These are phyloP conservation scores for Crematogaster levior DNA, from an alignment of 2,888 invertebrate species.

Conservation along the genomic window DNA sequence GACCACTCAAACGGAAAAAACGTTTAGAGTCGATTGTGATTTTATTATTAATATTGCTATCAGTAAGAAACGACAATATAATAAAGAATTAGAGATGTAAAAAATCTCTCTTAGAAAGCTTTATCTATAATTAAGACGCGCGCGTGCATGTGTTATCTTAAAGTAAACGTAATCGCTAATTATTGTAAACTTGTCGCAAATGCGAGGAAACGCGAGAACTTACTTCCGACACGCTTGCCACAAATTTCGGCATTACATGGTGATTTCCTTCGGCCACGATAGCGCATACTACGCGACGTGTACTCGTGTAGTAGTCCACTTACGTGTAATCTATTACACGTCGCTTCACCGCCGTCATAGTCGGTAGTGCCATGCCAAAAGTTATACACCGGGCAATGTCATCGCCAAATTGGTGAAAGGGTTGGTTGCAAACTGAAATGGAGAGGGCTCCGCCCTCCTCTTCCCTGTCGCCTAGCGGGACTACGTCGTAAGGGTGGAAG, in stretches of 20 bases:
- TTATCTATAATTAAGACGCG: neutral
- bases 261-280: constrained; percentile 36
- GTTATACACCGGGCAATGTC: constrained; percentile 65
- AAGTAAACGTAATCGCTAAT: neutral
- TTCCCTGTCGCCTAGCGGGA: constrained; percentile 13
- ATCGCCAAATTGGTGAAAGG: constrained; percentile 75
- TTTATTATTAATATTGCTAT: neutral
- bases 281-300: constrained; percentile 30
- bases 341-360: constrained; percentile 37
- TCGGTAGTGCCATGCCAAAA: constrained; percentile 66
- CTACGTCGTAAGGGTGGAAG: constrained; percentile 66
- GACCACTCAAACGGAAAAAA: neutral
- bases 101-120: neutral
- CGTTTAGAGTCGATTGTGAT: neutral
- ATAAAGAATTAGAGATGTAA: neutral
- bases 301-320: constrained; percentile 49
- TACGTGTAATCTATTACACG: constrained; percentile 62
- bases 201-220: constrained; percentile 12
- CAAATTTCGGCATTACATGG: constrained; percentile 29
- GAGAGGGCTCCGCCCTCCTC: constrained; percentile 63
- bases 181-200: neutral
- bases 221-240: neutral
- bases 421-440: constrained; percentile 74
- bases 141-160: neutral
- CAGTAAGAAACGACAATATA: neutral